phyloP scores from a whole-genome alignment of 2,113 vertebrate genomes.

The Gavia stellata region DNA sequence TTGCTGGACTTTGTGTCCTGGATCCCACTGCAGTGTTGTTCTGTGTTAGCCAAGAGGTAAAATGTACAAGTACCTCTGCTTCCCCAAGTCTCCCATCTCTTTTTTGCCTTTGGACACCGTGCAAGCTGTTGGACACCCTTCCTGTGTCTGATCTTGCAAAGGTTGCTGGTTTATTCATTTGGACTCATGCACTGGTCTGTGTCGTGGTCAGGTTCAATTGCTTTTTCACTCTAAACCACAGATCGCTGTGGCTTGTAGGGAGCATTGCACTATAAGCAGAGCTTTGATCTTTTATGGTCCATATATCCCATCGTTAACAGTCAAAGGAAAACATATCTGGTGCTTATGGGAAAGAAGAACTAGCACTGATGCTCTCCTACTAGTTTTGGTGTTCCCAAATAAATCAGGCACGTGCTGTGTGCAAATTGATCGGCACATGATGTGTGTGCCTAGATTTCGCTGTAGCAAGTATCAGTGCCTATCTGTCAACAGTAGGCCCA shows the following conservation, averaged over 20 bases:
- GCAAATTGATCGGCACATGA: not conserved
- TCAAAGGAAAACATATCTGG: not conserved
- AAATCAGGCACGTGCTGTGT: not conserved
- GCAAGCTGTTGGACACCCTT: not conserved
- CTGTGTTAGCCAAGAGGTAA: not conserved
- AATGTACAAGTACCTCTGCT: not conserved
- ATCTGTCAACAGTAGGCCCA: not conserved
- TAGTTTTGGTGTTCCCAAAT: not conserved
- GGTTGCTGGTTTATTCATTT: not conserved
- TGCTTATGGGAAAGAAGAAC: not conserved
- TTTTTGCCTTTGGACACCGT: not conserved
- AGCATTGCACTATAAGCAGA: not conserved
- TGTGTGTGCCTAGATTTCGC: not conserved
- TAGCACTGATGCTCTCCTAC: not conserved
- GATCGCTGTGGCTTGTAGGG: not conserved
- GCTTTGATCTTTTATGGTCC: not conserved
- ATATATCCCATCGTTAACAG: not conserved
- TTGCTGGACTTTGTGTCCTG: not conserved
- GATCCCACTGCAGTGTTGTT: not conserved
- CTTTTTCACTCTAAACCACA: not conserved
- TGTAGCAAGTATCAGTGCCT: not conserved
- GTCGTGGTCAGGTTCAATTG: not conserved
- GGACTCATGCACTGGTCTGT: not conserved
- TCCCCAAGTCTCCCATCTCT: not conserved
- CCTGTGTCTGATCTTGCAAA: not conserved